These are phyloP conservation scores for Vireo griseus DNA, from an alignment of 2,797 vertebrate species.

Conservation along the genomic window DNA sequence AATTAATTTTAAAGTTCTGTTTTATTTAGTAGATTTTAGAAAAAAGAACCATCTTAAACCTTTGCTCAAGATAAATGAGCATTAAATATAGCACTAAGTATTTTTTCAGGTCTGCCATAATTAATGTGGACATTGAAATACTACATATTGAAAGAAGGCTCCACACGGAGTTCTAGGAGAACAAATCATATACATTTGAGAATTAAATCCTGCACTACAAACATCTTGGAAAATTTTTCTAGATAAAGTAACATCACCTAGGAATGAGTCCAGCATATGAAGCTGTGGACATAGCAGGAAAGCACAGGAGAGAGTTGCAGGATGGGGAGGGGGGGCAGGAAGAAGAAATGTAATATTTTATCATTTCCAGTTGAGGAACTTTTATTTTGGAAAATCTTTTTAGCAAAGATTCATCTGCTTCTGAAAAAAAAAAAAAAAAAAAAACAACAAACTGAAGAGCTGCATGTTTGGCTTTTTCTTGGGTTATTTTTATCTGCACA, in stretches of 20 bases:
- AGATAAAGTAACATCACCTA: neutral
- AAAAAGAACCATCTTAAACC: neutral
- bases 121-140: neutral
- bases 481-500: neutral
- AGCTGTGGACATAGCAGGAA: neutral
- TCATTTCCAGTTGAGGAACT: neutral
- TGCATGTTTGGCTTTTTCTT: neutral
- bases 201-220: neutral
- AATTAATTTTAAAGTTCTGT: neutral
- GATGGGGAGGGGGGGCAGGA: neutral
- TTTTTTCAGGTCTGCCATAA: neutral
- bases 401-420: neutral
- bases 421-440: neutral
- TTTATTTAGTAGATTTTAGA: neutral
- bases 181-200: neutral
- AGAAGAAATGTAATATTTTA: neutral
- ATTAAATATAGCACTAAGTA: neutral
- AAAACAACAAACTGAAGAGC: neutral
- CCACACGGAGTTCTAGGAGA: neutral
- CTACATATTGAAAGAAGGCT: neutral
- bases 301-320: neutral
- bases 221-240: neutral
- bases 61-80: neutral
- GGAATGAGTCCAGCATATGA: neutral
- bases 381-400: neutral